Base-by-base conservation (phyloP, 2,797 vertebrate genomes). In the Taeniopygia guttata region DNA sequence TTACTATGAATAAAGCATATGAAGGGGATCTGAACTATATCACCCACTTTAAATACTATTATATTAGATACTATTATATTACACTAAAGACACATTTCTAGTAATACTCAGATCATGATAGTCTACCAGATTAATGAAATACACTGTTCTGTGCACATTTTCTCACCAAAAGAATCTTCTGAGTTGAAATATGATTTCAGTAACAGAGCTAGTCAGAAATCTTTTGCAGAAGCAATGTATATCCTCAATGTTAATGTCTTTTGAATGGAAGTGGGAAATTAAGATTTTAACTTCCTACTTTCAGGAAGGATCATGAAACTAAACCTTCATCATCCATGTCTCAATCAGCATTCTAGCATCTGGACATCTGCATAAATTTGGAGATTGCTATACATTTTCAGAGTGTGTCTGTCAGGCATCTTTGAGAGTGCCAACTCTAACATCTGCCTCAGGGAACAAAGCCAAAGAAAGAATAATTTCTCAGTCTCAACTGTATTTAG, bases 351-450 rank as follows among this genome's bases (percentile, higher is more conserved):
- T 38, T 68, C 46, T 79, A 69, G 52, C 63, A 76, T 92, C 89
- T 89, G 84, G 72, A 90, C 76, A 64, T 75, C 64, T 94, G 76
- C 69, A 78, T 93, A 92, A 82, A 94, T 87, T 92, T 87, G 36
- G 52, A 89, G n/a, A 73, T 59, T 72, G 55, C 26, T 80, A 59
- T 42, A 84, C 9, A 59, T 76, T 92, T 92, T 89, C 63, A 74
- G 46, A 76, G 5, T 27, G 43, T 12, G 1, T 74, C 68, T 92
- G 51, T 87, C 73, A 80, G 26, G 17, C 25, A 11, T 77, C 34
- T 72, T 74, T 83, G 46, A 72, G 58, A 89, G 60, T 49, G 79
- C 54, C 89, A 92, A 58, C 27, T 85, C 68, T 62, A 92, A 89
- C 87, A 91, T 77, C 84, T 95, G 91, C 32, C n/a, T 84, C 62